Percentiles rank a stretch among this genome's conserved stretches.
Conservation (phyloP, 2,797 vertebrate genomes). For the Potorous gilbertii region DNA sequence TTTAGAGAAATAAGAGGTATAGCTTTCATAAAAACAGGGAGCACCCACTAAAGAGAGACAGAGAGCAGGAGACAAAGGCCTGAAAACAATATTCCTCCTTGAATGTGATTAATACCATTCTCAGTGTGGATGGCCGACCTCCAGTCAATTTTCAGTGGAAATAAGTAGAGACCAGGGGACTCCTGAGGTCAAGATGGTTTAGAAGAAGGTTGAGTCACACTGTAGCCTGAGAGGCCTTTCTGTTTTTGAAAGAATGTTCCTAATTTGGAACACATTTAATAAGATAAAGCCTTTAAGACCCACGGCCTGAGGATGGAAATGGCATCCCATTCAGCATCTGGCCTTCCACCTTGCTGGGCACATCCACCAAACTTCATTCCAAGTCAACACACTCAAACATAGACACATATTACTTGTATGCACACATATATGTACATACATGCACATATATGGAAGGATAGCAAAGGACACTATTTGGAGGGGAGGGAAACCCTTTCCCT, state of each 20-base stretch:
- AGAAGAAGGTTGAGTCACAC: constrained; percentile 56
- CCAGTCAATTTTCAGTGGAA: neutral
- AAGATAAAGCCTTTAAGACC: constrained; percentile 45
- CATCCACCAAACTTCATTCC: constrained; percentile 23
- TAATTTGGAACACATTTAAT: neutral
- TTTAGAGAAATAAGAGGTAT: neutral
- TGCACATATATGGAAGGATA: neutral
- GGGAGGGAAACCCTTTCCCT: neutral
- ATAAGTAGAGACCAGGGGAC: constrained; percentile 18
- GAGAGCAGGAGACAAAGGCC: neutral
- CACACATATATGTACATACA: neutral
- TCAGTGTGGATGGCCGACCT: constrained; percentile 19
- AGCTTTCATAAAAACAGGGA: neutral
- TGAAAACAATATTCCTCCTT: neutral
- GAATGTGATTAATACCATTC: neutral
- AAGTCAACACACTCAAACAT: neutral
- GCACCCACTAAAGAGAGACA: neutral
- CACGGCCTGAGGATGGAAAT: constrained; percentile 21
- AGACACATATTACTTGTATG: neutral
- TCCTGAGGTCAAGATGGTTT: constrained; percentile 49
- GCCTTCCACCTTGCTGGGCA: constrained; percentile 55
- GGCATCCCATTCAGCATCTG: neutral
- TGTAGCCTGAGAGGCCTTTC: constrained; percentile 22
- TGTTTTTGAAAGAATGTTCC: constrained; percentile 44
- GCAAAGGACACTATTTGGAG: neutral